Evolutionary conservation across 2,797 vertebrate species (phyloP), one percentile per base, ranked within the genome.

Genomic region (Manis pentadactyla): DNA sequence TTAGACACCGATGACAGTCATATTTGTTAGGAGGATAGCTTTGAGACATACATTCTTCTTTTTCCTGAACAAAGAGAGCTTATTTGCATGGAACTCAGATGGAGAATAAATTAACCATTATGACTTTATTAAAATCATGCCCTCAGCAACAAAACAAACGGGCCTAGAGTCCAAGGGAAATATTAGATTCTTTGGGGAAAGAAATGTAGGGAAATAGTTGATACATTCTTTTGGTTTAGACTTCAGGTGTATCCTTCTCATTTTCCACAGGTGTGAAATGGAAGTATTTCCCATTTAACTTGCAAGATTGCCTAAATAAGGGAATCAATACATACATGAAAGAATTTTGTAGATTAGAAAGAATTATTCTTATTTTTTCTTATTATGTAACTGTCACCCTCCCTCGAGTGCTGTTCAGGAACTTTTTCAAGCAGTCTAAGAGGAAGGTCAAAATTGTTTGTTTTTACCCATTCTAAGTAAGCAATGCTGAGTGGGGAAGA

Each of bases 291-390:
- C 25, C 61, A 31, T 2, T 34, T 95, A 61, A 77, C 85, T 68
- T 37, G 25, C 11, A 64, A 81, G 25, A 83, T 75, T 75, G 61
- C 34, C 81, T n/a, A 92, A 84, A 75, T 34, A 78, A 63, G 42
- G 49, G 53, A 81, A 75, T 49, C 10, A 7, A 31, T 34, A 63
- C 5, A 59, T 46, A 59, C 39, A 75, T 2, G 5, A 82, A 63
- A 87, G 29, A 8, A 53, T 74, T 92, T 75, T 42, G 31, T 71
- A 93, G 93, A 91, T 84, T 61, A 92, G 46, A 83, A 55, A 63
- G 5, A 79, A 84, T 90, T 85, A n/a, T 77, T 84, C 17, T 90
- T 81, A 66, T 86, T 90, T 90, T 64, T 82, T 88, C 42, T 55
- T 82, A 34, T 73, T 66, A 66, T 57, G 42, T 53, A 93, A 77